These are phyloP conservation scores for Cydia amplana DNA, from an alignment of 1,140 invertebrate species.

Conservation along the genomic window DNA sequence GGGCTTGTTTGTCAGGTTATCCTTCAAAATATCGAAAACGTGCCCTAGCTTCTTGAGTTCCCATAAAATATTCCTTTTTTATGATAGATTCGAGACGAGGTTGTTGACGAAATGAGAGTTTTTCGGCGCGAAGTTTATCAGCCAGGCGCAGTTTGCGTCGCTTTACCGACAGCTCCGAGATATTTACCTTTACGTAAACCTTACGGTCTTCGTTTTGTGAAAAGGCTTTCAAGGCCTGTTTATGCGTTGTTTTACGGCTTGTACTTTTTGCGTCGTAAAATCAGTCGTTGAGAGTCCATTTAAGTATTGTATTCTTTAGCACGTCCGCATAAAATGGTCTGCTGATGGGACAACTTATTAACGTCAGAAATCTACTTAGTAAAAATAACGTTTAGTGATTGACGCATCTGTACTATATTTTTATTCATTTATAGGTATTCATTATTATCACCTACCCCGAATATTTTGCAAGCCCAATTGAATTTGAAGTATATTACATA, in stretches of 20 bases:
- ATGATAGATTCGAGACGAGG: conserved; percentile 34
- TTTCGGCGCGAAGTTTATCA: conserved; percentile 40
- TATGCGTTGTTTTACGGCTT: conserved; percentile 29
- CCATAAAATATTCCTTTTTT: conserved; percentile 37
- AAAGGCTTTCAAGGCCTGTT: conserved; percentile 21
- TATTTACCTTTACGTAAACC: conserved; percentile 40
- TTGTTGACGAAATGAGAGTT: conserved; percentile 41
- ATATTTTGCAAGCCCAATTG: not conserved
- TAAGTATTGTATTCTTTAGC: conserved; percentile 17
- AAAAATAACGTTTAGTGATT: not conserved
- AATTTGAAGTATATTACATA: not conserved
- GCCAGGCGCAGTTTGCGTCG: conserved; percentile 27
- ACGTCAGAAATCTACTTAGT: not conserved
- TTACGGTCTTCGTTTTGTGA: conserved; percentile 24
- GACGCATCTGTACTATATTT: not conserved
- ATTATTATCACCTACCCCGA: not conserved
- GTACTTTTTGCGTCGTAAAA: conserved; percentile 20
- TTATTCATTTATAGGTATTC: too few species aligned
- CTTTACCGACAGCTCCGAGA: conserved; percentile 36
- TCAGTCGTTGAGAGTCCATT: conserved; percentile 18
- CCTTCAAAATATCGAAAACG: conserved; percentile 19
- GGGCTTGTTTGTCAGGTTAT: conserved; percentile 20
- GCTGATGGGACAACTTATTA: not conserved
- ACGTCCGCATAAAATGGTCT: not conserved
- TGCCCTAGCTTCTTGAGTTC: conserved; percentile 11